Base-by-base conservation (phyloP, 2,113 vertebrate species). In the Amblyopsis rosae region DNA sequence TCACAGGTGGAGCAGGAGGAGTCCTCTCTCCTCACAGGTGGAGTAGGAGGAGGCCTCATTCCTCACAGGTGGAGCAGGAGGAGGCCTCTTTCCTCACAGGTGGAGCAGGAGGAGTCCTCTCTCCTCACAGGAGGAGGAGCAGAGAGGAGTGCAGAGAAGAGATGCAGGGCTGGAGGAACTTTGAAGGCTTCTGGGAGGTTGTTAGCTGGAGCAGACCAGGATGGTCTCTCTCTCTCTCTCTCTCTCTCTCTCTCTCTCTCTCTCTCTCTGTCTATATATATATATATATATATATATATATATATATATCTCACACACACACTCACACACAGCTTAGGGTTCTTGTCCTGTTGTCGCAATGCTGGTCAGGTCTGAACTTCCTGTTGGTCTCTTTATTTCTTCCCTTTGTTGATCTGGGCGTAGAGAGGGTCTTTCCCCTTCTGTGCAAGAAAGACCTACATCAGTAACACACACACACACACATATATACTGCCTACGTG, bases 401-500 rank as follows among this genome's bases (percentile, higher is more conserved):
- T 96, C 93, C 93, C 95, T 94, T 95, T 98, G 94, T 92, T 94
- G 94, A 99, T 97, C 93, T 95, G 93, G 87, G 96, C 96, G 73
- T 98, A 98, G 88, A 99, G 95, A 92, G 95, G 95, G 90, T 96
- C 96, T 79, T 92, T 94, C 92, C 94, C 94, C 95, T 97, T 82
- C 90, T 90, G 86, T 67, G 47, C 35, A n/a, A 82, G 45, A 49
- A 35, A 67, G 8, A 69, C 41, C 59, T 12, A 74, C n/a, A 69
- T 56, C 11, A 78, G 17, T 0, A 26, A 16, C 7, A 9, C 6
- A 48, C 17, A 3, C 35, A 41, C 35, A 41, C 6, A 51, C 2
- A 11, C 10, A 41, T n/a, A 6, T 55, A 13, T 54, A 47, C 67
- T 64, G 45, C 41, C 11, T 1, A 49, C 9, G 10, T 12, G 1